Conservation (phyloP, 1,140 invertebrate species). For the Eueides isabella region DNA sequence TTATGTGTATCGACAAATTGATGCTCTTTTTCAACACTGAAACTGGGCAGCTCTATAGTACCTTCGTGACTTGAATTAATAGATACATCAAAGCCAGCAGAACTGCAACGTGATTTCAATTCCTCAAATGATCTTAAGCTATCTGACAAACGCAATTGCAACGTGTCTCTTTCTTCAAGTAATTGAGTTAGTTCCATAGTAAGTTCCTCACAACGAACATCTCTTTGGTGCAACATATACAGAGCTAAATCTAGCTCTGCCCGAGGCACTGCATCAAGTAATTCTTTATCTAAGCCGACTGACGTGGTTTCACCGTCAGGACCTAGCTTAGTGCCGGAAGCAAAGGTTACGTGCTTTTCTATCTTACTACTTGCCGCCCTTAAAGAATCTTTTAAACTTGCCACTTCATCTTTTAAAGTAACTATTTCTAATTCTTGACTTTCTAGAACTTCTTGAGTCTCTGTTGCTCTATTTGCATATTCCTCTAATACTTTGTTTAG, state of each 20-base stretch:
- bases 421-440: constrained; percentile 87
- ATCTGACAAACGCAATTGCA: constrained; percentile 91
- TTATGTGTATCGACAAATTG: constrained; percentile 66
- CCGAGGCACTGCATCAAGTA: constrained; percentile 76
- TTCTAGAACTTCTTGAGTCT: constrained; percentile 83
- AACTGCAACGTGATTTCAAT: constrained; percentile 66
- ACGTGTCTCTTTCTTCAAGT: constrained; percentile 91
- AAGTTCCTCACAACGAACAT: constrained; percentile 94
- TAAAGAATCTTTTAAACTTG: constrained; percentile 66
- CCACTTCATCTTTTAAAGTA: constrained; percentile 84
- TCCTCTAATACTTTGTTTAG: constrained; percentile 81
- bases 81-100: constrained; percentile 50
- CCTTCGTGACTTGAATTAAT: constrained; percentile 51
- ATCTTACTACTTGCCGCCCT: constrained; percentile 83
- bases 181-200: constrained; percentile 92
- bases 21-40: constrained; percentile 57
- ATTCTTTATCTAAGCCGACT: constrained; percentile 53
- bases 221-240: constrained; percentile 93
- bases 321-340: constrained; percentile 62
- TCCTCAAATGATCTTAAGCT: constrained; percentile 88
- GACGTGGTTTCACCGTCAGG: constrained; percentile 41
- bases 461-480: constrained; percentile 74
- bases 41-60: constrained; percentile 56
- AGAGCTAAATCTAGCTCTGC: constrained; percentile 91
- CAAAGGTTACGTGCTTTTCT: constrained; percentile 79